Conservation (phyloP, 2,888 invertebrate species). For the Leptinotarsa peninsularis region DNA sequence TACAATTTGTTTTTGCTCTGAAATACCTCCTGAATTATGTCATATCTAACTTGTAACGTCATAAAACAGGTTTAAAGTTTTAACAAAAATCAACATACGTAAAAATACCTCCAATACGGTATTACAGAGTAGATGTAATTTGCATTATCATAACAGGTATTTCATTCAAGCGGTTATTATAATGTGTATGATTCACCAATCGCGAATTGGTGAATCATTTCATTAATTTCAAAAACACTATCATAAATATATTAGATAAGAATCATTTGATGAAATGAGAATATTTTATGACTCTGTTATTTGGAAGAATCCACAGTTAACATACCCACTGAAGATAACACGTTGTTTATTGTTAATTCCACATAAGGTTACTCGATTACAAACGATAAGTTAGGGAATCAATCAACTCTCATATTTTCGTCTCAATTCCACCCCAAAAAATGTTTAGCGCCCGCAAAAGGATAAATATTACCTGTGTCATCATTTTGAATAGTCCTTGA, state of each 20-base stretch:
- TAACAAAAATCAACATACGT: background rate
- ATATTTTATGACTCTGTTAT: background rate
- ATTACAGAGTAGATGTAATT: background rate
- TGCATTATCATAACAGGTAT: slow-evolving; percentile 9
- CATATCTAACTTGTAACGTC: background rate
- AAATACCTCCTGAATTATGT: background rate
- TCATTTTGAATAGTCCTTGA: too few species aligned
- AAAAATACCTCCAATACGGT: background rate
- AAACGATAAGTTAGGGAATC: too few species aligned
- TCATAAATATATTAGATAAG: slow-evolving; percentile 6
- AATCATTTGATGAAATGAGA: background rate
- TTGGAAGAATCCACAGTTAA: background rate
- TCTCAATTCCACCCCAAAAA: too few species aligned
- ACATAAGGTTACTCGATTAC: too few species aligned
- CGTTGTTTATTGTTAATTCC: too few species aligned
- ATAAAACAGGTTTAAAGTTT: background rate
- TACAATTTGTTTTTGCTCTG: too few species aligned
- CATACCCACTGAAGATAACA: too few species aligned
- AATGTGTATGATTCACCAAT: background rate
- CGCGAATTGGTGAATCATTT: background rate
- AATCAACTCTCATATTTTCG: too few species aligned
- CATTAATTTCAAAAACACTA: background rate
- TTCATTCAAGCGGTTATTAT: background rate
- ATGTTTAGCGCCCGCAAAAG: too few species aligned
- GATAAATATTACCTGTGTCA: too few species aligned